Base-by-base conservation (phyloP, 2,797 vertebrate genomes). In the Pseudochirops cupreus region DNA sequence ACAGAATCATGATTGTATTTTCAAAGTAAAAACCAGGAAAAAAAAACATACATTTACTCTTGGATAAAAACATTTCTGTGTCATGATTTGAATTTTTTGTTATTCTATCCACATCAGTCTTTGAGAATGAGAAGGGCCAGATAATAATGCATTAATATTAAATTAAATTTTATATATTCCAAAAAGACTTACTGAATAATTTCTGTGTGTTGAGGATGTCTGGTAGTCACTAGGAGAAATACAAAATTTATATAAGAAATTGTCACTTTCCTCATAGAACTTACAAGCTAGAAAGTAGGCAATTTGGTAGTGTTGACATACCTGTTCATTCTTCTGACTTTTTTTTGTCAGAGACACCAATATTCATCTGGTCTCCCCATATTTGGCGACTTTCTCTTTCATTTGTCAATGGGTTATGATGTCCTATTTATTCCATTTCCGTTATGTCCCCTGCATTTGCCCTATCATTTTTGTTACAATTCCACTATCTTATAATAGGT, bases 1-100 rank as follows among this genome's bases (percentile, higher is more conserved):
- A 98, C 98, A 98, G 98, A 99, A 99, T 98, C 97, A 98, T 99
- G 98, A 98, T 96, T 98, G 96, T 98, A 98, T 98, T 98, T 98
- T 98, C 97, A 97, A 90, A 59, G 97, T 97, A 98, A 98, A 99
- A 98, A 98, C 92, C 98, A 95, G 98, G 46, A 46, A 46, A 98
- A 98, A 98, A 97, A 97, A 97, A 54, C 90, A 93, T 98, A 96
- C 94, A 97, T 98, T 98, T 98, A 94, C 98, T 98, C 98, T 98
- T 92, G 91, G 91, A 96, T 96, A 95, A 96, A 97, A 97, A 24
- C 5, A 95, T 62, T 94, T 55, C 93, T 95, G 97, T 67, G 39
- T 98, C 98, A 98, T 98, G 98, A 98, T 98, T 97, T 2, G 26
- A 98, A 98, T 95, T 56, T 98, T 97, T 98, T 98, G 97, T 97